phyloP scores from a whole-genome alignment of 2,888 invertebrate genomes.

The Chironomus tentans region DNA sequence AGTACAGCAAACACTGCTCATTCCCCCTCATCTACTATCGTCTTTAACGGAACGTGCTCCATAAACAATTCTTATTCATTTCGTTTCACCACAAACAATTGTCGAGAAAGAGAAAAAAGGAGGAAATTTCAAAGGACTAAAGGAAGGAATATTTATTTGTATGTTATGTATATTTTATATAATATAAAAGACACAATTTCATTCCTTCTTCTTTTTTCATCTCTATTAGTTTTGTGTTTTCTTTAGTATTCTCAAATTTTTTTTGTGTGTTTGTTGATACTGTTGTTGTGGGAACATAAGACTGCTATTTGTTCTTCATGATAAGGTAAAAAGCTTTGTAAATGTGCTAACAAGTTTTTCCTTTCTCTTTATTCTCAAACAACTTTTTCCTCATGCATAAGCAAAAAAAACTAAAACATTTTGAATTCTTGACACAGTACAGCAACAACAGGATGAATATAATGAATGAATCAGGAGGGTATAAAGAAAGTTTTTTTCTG shows the following conservation, averaged over 20 bases:
- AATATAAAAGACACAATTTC: not conserved
- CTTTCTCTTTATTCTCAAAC: too few species aligned
- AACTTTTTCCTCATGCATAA: too few species aligned
- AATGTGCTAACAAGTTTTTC: not conserved
- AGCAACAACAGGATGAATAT: not conserved
- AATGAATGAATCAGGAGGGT: not conserved
- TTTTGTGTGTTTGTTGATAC: not conserved
- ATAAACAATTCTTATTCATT: conserved; percentile 1
- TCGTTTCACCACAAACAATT: not conserved
- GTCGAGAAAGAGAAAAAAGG: not conserved
- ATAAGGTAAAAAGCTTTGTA: not conserved
- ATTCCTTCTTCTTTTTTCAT: not conserved
- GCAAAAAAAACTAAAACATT: not conserved
- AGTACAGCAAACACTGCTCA: not conserved
- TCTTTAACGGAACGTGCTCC: not conserved
- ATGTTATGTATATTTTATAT: not conserved
- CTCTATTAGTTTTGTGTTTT: not conserved
- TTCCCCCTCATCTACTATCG: not conserved
- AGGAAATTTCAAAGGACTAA: not conserved
- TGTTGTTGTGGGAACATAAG: not conserved
- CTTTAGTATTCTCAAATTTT: not conserved
- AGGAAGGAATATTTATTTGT: not conserved
- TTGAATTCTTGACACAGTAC: not conserved
- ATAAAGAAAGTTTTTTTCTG: too few species aligned
- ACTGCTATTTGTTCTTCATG: not conserved